phyloP scores from a whole-genome alignment of 2,888 invertebrate genomes.

The Uropetala carovei region DNA sequence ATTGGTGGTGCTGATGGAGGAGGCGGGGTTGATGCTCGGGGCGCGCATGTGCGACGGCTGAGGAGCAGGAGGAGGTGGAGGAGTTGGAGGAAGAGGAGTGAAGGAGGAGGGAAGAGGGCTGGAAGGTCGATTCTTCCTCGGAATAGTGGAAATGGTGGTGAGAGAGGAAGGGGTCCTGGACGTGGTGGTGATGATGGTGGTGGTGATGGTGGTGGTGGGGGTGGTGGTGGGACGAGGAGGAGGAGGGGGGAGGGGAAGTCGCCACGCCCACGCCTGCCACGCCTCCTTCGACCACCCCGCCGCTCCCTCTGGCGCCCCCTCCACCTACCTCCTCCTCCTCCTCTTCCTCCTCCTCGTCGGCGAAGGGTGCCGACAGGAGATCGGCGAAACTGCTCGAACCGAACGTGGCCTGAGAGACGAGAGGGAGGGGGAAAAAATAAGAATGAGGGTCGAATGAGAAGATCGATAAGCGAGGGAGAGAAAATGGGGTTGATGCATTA shows the following conservation, averaged over 20 bases:
- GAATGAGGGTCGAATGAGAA: not conserved
- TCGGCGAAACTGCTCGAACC: conserved; percentile 87
- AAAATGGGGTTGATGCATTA: conserved; percentile 22
- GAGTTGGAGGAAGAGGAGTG: conserved; percentile 67
- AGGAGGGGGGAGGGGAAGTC: conserved; percentile 71
- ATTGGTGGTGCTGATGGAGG: conserved; percentile 71
- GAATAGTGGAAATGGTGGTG: conserved; percentile 66
- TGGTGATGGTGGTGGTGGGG: conserved; percentile 72
- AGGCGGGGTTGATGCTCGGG: conserved; percentile 64
- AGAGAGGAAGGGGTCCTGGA: conserved; percentile 62
- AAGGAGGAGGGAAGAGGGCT: conserved; percentile 67
- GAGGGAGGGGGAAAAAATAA: not conserved
- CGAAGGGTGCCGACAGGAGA: conserved; percentile 85
- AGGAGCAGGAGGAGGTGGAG: conserved; percentile 67
- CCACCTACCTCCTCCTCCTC: conserved; percentile 85
- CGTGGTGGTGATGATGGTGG: conserved; percentile 69
- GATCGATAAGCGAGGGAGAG: not conserved
- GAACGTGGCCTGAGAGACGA: conserved; percentile 82
- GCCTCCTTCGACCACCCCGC: conserved; percentile 84
- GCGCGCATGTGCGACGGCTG: conserved; percentile 67
- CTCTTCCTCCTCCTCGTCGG: conserved; percentile 84
- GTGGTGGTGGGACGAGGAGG: conserved; percentile 74
- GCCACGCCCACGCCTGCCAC: conserved; percentile 86
- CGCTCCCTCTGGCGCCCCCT: conserved; percentile 77
- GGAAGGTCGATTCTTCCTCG: conserved; percentile 50